Evolutionary conservation across 1,140 invertebrate genomes (phyloP), one percentile per base, ranked within the genome.

Genomic region (Ptiloglossa arizonensis): DNA sequence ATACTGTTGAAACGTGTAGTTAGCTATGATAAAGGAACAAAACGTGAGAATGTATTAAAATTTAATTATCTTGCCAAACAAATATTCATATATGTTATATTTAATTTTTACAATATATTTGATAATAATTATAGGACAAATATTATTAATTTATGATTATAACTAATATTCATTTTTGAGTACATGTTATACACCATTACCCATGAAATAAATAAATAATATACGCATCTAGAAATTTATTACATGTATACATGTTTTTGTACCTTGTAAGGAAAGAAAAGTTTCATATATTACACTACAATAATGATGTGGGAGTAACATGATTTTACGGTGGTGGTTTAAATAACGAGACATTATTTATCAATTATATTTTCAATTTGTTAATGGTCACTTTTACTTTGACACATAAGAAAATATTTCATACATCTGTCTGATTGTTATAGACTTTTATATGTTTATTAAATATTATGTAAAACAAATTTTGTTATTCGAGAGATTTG

Each of bases 51-150:
- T 69, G 29, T 69, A 66, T 44, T 50, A 38, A 63, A 71, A 44
- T 77, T 38, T 66, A 60, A 67, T 60, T 68, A 71, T 78, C 67
- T 78, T 78, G 67, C 69, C 69, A 62, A 46, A 35, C n/a, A 48
- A 22, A 50, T 50, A 35, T 32, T 59, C 27, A 60, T 62, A 22
- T 62, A 15, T 44, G 17, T 57, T 57, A 32, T 32, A 41, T 6
- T 41, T 62, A n/a, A 24, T 41, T 62, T 24, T 62, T 5, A 44
- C 8, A 15, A 11, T 44, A 38, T 67, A 6, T 38, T 41, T 44
- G 22, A 60, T 8, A 59, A 59, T 38, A 22, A 11, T n/a, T 60
- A 57, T 67, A 46, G 64, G 32, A 19, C 52, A 67, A 66, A 57
- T 67, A n/a, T n/a, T n/a, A 50, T 73, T 66, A 57, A 70, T 57